Base-by-base conservation (phyloP, 2,888 invertebrate species). In the Macrophya annulata region DNA sequence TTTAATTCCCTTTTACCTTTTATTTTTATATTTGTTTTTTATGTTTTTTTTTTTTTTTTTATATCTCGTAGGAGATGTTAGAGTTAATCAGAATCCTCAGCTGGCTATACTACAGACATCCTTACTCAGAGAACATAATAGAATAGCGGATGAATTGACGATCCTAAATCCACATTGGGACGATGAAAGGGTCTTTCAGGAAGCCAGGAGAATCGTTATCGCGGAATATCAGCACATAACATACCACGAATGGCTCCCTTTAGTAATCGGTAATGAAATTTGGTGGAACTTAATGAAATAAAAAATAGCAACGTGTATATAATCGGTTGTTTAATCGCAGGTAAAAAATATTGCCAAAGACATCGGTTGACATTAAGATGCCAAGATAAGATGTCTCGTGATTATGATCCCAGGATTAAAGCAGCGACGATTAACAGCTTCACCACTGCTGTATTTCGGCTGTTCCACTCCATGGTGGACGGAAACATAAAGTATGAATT, bases 361-460 rank as follows among this genome's bases (percentile, higher is more conserved):
- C 81, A 81, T 55, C 76, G 84, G 21, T 45, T 86, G 37, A 25
- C 45, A 37, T 65, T 25, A 31, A 6, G 81, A 37, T 1, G 6
- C 12, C 5, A 48, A 5, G 74, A 79, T 2, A 72, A 55, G 1
- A 72, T 87, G 81, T 74, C 86, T 0, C 59, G 84, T 31, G 94
- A 94, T 86, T 96, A 95, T 89, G 94, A 96, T 89, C 86, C 90
- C 62, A 92, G 92, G 55, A 94, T 95, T 72, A 95, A 96, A 92
- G 94, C 96, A 1, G 93, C 95, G 0, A 94, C 96, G 2, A 91
- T 95, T 0, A 96, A 96, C 91, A 95, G 94, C 84, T 96, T 96
- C 90, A 95, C 96, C 0, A 94, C 96, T 0, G 96, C 95, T 25
- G 96, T 96, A 0, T 96, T 95, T 90, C 93, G 96, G 91, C 95